Percentiles rank a stretch among this genome's conserved stretches.
Conservation (phyloP, 2,797 vertebrate species). For the Sarcophilus harrisii region DNA sequence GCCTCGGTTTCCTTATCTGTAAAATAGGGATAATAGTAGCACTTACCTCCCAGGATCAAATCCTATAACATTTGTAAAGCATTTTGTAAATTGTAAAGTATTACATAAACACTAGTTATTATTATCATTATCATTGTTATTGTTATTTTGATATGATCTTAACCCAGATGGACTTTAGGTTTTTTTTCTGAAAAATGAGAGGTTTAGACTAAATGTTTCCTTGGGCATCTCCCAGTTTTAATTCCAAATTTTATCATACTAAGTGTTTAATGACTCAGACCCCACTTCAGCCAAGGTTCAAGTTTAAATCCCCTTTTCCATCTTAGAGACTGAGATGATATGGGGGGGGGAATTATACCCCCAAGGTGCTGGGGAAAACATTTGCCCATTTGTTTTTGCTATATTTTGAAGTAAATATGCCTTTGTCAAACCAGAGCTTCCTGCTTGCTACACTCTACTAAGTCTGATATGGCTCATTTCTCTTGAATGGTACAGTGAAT, state of each 20-base stretch:
- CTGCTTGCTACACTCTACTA: too few relatives aligned
- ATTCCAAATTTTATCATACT: not conserved
- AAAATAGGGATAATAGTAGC: not conserved
- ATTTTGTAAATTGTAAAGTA: not conserved
- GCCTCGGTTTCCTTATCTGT: not conserved
- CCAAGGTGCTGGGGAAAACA: too few relatives aligned
- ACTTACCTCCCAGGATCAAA: not conserved
- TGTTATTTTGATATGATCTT: not conserved
- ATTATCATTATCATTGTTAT: not conserved
- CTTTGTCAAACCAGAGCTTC: not conserved
- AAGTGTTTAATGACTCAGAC: not conserved
- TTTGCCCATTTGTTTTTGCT: not conserved
- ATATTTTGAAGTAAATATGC: not conserved
- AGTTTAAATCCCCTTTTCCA: not conserved
- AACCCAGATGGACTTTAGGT: not conserved
- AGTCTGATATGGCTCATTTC: too few relatives aligned
- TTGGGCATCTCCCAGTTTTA: not conserved
- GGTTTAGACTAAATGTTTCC: not conserved
- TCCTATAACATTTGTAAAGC: not conserved
- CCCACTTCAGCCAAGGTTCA: not conserved
- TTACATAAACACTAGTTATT: not conserved
- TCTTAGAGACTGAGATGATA: not conserved
- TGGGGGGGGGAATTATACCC: too few relatives aligned
- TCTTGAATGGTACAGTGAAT: not conserved
- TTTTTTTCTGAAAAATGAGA: not conserved